These are phyloP conservation scores for Sanderia malayensis DNA, from an alignment of 30 jellyfish, hydroid and myxozoan species.

Conservation along the genomic window DNA sequence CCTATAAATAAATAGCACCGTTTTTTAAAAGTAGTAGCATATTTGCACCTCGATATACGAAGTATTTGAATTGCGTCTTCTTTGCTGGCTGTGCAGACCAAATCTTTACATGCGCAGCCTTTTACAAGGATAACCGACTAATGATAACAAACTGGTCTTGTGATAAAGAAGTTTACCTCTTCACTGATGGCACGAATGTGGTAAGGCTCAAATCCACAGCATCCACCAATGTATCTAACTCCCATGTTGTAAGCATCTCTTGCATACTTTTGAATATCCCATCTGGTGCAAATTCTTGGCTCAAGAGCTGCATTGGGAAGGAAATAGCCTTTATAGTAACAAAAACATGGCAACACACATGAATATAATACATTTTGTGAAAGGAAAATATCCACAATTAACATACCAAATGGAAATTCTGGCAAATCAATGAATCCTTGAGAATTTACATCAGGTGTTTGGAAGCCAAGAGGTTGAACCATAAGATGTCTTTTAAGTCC, in stretches of 20 bases:
- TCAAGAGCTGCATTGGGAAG: slow-evolving; percentile 56
- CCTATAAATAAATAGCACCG: too few relatives aligned
- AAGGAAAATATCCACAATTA: too few relatives aligned
- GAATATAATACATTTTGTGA: not conserved
- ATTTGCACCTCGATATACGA: too few relatives aligned
- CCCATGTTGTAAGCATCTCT: slow-evolving; percentile 83
- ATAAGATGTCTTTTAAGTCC: slow-evolving; percentile 81
- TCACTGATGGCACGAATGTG: slow-evolving; percentile 92
- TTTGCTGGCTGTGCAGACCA: too few relatives aligned
- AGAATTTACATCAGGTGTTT: slow-evolving; percentile 83
- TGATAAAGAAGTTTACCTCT: too few relatives aligned
- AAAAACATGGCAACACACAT: not conserved
- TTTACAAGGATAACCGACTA: too few relatives aligned
- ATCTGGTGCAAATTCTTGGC: slow-evolving; percentile 77
- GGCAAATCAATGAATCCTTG: slow-evolving; percentile 96
- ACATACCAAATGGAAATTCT: slow-evolving; percentile 91
- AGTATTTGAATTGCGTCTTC: too few relatives aligned
- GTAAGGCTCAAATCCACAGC: slow-evolving; percentile 97
- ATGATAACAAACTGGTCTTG: too few relatives aligned
- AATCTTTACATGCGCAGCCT: too few relatives aligned
- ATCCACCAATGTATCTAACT: slow-evolving; percentile 80
- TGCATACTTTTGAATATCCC: slow-evolving; percentile 93
- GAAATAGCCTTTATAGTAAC: not conserved
- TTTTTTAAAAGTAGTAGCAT: too few relatives aligned
- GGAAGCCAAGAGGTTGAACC: slow-evolving; percentile 88